These are phyloP conservation scores for Leucoptera coffeella DNA, from an alignment of 2,888 invertebrate species.

Conservation along the genomic window DNA sequence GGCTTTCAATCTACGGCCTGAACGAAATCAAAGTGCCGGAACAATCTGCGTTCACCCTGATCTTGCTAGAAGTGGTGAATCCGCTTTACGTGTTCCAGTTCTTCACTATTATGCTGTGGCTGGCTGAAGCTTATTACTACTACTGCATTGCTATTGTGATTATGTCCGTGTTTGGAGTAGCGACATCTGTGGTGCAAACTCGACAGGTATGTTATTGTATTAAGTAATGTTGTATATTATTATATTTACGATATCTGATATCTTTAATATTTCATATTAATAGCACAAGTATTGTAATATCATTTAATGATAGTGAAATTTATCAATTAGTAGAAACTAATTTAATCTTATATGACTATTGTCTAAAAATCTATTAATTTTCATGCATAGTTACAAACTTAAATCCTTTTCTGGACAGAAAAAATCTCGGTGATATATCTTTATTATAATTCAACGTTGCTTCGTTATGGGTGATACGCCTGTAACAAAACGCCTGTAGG, in stretches of 20 bases:
- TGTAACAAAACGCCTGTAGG: no score
- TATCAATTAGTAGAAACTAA: no score
- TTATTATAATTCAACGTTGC: no score
- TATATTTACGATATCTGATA: no score
- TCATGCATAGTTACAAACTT: not conserved
- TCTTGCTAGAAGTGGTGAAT: constrained; percentile 80
- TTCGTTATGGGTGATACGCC: no score
- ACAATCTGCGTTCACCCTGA: constrained; percentile 61
- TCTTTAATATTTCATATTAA: no score
- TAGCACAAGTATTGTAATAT: not conserved
- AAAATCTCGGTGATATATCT: no score
- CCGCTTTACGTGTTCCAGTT: constrained; percentile 96
- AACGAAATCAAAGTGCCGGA: constrained; percentile 82
- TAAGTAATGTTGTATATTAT: no score
- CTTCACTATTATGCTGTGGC: constrained; percentile 86
- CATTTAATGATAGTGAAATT: no score
- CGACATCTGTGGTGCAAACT: constrained; percentile 79
- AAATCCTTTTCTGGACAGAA: no score
- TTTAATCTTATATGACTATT: no score
- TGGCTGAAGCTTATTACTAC: constrained; percentile 82
- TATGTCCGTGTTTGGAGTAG: constrained; percentile 79
- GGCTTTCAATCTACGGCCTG: constrained; percentile 73
- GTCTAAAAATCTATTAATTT: not conserved
- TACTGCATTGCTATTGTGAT: constrained; percentile 82
- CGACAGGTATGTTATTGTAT: no score